Base-by-base conservation (phyloP, 2,113 vertebrate genomes). In the Chloebia gouldiae region DNA sequence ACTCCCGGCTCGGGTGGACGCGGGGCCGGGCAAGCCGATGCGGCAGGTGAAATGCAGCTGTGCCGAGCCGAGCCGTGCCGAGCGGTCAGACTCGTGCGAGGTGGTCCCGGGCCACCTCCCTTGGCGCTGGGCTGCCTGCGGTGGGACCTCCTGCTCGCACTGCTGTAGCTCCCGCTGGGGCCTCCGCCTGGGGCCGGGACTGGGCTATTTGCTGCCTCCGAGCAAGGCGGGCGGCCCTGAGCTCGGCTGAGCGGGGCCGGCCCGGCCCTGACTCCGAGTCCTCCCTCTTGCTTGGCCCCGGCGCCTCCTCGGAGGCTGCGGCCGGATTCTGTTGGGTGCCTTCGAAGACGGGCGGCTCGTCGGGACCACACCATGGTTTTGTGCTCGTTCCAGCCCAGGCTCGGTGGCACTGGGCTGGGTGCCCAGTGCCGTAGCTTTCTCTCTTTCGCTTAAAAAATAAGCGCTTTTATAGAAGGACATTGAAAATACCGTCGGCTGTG, bases 391-490 rank as follows among this genome's bases (percentile, higher is more conserved):
- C 5, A 8, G 39, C 6, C 18, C 11, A 1, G 31, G 35, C 45
- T 51, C 2, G 2, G 24, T 2, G 44, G 37, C 54, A 17, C 17
- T 6, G 6, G 13, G 23, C 23, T 9, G 57, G 6, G 5, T 25
- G 30, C 7, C 2, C 1, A n/a, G n/a, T n/a, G n/a, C 5, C 1
- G 0, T 10, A 20, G 31, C 9, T 50, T 64, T 21, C 20, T 20
- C 16, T 20, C 10, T 3, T 10, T 30, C 1, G 20, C n/a, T 42
- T 45, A 9, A 27, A 63, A 81, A 6, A 4, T 23, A 7, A 25
- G 3, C 15, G 2, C 22, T 17, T 7, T 30, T 35, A 14, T 10
- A 22, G 10, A 64, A 37, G 20, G n/a, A 7, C 5, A 5, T 0
- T 9, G 33, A 17, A 68, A 69, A 27, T 39, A 15, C 39, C 15